These are phyloP conservation scores for Siniperca obscura DNA, from an alignment of 2,797 vertebrate species.

Conservation along the genomic window DNA sequence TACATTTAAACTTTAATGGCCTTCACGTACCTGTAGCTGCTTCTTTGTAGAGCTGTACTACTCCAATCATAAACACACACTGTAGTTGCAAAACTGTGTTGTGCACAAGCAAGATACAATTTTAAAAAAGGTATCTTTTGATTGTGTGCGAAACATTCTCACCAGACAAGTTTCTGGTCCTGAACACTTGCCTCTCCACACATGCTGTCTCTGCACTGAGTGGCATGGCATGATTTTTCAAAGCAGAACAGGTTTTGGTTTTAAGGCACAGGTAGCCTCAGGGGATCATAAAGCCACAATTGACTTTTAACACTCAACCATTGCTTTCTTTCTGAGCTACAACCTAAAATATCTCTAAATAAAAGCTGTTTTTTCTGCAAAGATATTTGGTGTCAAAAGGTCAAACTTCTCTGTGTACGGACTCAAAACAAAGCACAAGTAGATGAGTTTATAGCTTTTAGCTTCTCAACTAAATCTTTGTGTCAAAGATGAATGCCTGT, in stretches of 20 bases:
- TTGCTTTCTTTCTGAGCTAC: background rate
- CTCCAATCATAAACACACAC: background rate
- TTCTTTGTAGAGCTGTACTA: background rate
- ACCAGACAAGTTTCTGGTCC: constrained; percentile 1
- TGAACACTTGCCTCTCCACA: too few relatives aligned
- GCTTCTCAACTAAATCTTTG: too few relatives aligned
- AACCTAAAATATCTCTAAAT: background rate
- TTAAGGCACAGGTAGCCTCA: background rate
- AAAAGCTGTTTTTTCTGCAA: background rate
- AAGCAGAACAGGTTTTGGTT: constrained; percentile 17
- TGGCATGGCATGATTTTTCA: background rate
- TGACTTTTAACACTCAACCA: background rate
- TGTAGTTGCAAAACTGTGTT: background rate
- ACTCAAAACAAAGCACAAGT: too few relatives aligned
- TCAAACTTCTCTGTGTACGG: background rate
- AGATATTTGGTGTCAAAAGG: background rate
- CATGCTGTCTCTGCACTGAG: background rate
- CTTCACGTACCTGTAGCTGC: background rate
- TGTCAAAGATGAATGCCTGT: too few relatives aligned
- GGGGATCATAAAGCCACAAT: background rate
- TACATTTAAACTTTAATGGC: too few relatives aligned
- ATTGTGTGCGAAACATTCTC: background rate
- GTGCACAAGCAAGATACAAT: too few relatives aligned
- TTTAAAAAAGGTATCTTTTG: background rate
- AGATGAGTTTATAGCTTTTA: background rate